These are phyloP conservation scores for Gadopsis bispinosus DNA, from an alignment of 2,797 vertebrate genomes.

Conservation along the genomic window DNA sequence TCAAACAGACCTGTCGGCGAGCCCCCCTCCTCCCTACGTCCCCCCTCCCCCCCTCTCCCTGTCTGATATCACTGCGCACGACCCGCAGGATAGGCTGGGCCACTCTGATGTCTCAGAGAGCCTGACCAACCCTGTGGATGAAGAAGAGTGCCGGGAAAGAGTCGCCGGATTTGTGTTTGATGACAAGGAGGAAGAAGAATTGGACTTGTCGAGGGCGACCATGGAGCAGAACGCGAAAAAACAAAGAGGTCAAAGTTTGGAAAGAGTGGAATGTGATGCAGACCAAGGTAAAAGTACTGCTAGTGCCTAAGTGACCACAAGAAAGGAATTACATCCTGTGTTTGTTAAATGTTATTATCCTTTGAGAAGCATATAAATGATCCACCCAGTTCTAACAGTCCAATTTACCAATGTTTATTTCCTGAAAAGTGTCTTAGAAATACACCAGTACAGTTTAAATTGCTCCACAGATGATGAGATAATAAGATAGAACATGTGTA, in stretches of 20 bases:
- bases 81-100: constrained; percentile 75
- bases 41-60: constrained; percentile 81
- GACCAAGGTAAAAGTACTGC: constrained; percentile 38
- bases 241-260: constrained; percentile 14
- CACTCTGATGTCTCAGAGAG: constrained; percentile 73
- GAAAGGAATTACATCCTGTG: too few relatives aligned
- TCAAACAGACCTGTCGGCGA: constrained; percentile 81
- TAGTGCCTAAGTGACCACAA: neutral
- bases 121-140: constrained; percentile 70
- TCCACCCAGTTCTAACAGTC: neutral
- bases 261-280: constrained; percentile 30
- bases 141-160: constrained; percentile 59
- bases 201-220: constrained; percentile 21
- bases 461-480: too few relatives aligned
- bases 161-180: constrained; percentile 76
- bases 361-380: neutral
- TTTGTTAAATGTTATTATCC: neutral
- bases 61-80: constrained; percentile 78
- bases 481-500: too few relatives aligned
- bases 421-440: neutral
- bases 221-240: constrained; percentile 11
- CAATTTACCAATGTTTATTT: neutral
- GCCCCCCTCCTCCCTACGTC: constrained; percentile 81
- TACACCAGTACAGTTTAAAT: neutral
- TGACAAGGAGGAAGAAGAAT: constrained; percentile 79